These are phyloP conservation scores for Cephalopholis sonnerati DNA, from an alignment of 2,113 vertebrate genomes.

Conservation along the genomic window DNA sequence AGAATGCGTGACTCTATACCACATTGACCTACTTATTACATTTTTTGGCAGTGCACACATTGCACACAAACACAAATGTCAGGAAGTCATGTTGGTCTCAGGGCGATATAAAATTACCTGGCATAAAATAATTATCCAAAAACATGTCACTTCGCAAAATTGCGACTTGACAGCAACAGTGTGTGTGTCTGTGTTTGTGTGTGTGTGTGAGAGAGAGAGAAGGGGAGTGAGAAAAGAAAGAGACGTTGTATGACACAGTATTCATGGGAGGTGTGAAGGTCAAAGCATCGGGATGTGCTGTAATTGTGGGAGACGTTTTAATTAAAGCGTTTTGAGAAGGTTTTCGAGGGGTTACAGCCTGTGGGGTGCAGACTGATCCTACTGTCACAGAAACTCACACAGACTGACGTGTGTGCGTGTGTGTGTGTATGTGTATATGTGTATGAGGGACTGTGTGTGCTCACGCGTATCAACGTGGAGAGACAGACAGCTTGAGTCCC, in stretches of 20 bases:
- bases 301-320: conserved; percentile 84
- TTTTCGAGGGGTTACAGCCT: conserved; percentile 76
- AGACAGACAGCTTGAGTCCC: conserved; percentile 68
- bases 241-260: conserved; percentile 58
- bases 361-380: conserved; percentile 61
- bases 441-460: conserved; percentile 36
- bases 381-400: conserved; percentile 76
- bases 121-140: conserved; percentile 26
- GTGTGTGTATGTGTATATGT: conserved; percentile 36
- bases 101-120: conserved; percentile 3
- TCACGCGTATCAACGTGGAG: conserved; percentile 49
- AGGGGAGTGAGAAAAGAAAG: conserved; percentile 19
- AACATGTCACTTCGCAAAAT: conserved; percentile 23
- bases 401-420: conserved; percentile 65
- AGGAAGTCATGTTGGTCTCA: neutral
- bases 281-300: conserved; percentile 74
- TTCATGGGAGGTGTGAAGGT: conserved; percentile 78
- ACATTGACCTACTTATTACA: neutral
- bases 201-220: neutral
- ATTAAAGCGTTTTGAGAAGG: conserved; percentile 81
- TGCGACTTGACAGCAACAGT: conserved; percentile 1
- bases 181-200: neutral
- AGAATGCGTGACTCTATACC: neutral
- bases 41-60: neutral
- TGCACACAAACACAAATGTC: neutral